Evolutionary conservation across 1,140 invertebrate species (phyloP), one percentile per base, ranked within the genome.

Genomic region (Arion vulgaris): DNA sequence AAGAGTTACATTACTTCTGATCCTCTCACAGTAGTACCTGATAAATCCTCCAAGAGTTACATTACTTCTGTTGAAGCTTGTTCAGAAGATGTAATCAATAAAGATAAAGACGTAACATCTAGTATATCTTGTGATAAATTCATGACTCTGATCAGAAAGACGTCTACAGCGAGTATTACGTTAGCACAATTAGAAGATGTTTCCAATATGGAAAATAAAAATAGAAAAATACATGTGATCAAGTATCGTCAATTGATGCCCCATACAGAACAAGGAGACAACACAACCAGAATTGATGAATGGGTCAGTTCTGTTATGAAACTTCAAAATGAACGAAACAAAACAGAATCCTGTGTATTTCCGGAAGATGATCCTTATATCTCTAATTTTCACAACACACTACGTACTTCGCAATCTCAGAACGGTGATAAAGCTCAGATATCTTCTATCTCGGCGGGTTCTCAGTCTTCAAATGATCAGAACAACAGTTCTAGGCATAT

Each of bases 301-400:
- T 84, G 83, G 83, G 36, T 84, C 26, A 76, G 79, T n/a, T 81
- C 79, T 13, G 72, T 84, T 32, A 80, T 84, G 41, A 81, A 77
- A 36, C 72, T 81, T n/a, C 57, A 73, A 28, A 28, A 19, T 53
- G 78, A 80, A 11, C 82, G 28, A 38, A 66, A 26, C 19, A n/a
- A 19, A 0, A n/a, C 34, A 34, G 39, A 80, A 57, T 15, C 53
- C 1, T 69, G 78, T 57, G 39, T 57, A 49, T 39, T 62, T 34
- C 38, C 45, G 28, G 72, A 74, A 45, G 39, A 45, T 68, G 13
- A 39, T 4, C 38, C 19, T 51, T 53, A 13, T 34, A 17, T n/a
- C 32, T 36, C 11, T 72, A 78, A 26, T 34, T 34, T 53, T 41
- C 19, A 26, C 4, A 11, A 4, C 5, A 28, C 39, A 32, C 23